Conservation (phyloP, 2,888 invertebrate species). For the Heliconius ismenius region DNA sequence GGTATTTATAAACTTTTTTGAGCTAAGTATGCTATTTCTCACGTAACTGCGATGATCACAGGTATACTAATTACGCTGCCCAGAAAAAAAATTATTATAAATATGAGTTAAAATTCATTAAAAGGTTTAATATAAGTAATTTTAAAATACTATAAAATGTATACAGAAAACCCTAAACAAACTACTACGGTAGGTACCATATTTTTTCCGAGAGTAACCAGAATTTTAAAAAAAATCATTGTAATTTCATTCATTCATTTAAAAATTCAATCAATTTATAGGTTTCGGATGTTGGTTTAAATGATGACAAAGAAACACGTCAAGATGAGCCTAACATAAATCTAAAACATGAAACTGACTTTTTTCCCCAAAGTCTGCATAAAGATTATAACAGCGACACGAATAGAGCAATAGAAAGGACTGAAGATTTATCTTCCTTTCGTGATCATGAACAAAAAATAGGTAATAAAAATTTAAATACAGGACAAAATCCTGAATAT, state of each 20-base stretch:
- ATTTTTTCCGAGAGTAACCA: too few species aligned
- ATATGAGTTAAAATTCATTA: too few species aligned
- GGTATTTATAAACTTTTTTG: background rate
- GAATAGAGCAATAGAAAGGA: constrained; percentile 13
- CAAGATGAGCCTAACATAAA: constrained; percentile 23
- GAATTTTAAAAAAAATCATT: too few species aligned
- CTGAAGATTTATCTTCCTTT: constrained; percentile 12
- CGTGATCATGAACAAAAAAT: constrained; percentile 9
- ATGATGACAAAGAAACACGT: constrained; percentile 23
- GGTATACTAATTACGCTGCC: background rate
- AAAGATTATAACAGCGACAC: constrained; percentile 18
- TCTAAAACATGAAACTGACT: constrained; percentile 12
- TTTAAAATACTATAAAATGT: too few species aligned
- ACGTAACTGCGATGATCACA: background rate
- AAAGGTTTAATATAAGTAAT: too few species aligned
- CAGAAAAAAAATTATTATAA: too few species aligned
- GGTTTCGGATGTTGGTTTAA: constrained; percentile 33
- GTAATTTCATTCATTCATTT: background rate
- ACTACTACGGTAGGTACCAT: too few species aligned
- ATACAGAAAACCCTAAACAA: too few species aligned
- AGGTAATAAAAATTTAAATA: constrained; percentile 9
- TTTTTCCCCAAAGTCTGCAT: constrained; percentile 14
- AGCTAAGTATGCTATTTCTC: background rate
- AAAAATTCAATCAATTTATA: background rate
- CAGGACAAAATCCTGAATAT: constrained; percentile 11